Evolutionary conservation across 2,888 invertebrate genomes (phyloP), one percentile per base, ranked within the genome.

Genomic region (Priocnemis perturbator): DNA sequence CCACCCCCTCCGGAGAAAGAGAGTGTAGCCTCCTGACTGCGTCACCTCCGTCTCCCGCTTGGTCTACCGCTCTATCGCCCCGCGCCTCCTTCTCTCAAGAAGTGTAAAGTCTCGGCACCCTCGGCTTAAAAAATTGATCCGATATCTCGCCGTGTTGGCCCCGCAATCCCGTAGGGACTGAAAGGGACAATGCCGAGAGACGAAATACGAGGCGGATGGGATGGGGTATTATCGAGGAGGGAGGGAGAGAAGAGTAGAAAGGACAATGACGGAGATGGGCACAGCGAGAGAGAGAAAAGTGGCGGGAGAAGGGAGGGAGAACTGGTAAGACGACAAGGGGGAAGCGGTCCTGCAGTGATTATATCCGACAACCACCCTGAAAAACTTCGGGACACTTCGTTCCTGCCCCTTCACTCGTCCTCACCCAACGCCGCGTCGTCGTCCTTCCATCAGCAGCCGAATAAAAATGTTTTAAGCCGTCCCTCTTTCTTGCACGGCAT

Each of bases 111-210:
- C 86, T 87, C 87, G 79, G 83, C 88, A 86, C 87, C 88, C 88
- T 87, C 86, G 86, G 87, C 88, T 88, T 88, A 88, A 89, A 89
- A 88, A 89, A 89, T 88, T 88, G 88, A 89, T 88, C 89, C 88
- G 88, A 88, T 89, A 89, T 88, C 88, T 87, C 86, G 86, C 83
- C 83, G 86, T 85, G 87, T 87, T 87, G 85, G 86, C 81, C 85
- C 79, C 83, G 81, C 85, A 84, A 86, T 86, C 87, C 86, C 85
- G 67, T 62, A 62, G 83, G 81, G 86, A 85, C 82, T 83, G 84
- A 85, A 86, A 85, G 86, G 87, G 85, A 88, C 87, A 88, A 87
- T 87, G 83, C 83, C 83, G 79, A 77, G 81, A 83, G 78, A 80
- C 83, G 83, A 85, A 82, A 81, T 78, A 81, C 77, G 80, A 82